Base-by-base conservation (phyloP, 2,888 invertebrate genomes). In the Drosophila acutilabella region DNA sequence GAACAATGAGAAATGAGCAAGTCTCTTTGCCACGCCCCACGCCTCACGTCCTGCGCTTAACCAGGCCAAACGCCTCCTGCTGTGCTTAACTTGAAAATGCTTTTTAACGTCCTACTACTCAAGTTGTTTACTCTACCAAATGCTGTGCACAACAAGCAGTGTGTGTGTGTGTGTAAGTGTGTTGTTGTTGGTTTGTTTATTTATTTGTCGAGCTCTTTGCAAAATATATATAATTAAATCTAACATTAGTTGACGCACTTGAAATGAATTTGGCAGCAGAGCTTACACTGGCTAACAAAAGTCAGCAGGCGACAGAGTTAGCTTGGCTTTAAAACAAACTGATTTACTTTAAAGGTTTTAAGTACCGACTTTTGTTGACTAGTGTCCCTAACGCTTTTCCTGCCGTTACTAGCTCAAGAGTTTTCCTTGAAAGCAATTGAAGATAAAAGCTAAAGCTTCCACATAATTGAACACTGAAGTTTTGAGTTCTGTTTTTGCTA, bases 181-280 rank as follows among this genome's bases (percentile, higher is more conserved):
- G 14, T 41, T 44, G 16, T 48, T 30, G 33, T 42, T 47, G 58
- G 53, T 52, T 74, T 54, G 51, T 57, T 70, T 79, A 75, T 79
- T 76, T 79, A 64, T 79, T 79, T 74, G 78, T 44, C 52, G 38
- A 71, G 74, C 70, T 47, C 71, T 74, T 62, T 66, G 44, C 52
- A 51, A 75, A 65, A 61, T 75, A 74, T 86, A 83, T 86, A 83
- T 78, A 87, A 87, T 85, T 81, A 87, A 87, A 87, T 89, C 71
- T 58, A 57, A 71, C 71, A 71, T 71, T 69, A 80, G 82, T 74
- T 74, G 60, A 62, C 74, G 71, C 67, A 60, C 74, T 84, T 79
- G 54, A 84, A 73, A 68, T 64, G 62, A 71, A 61, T 81, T 81
- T 81, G 73, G 67, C 79, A 80, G 71, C 64, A 74, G 68, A 71